Evolutionary conservation across 1,140 invertebrate species (phyloP), one percentile per base, ranked within the genome.

Genomic region (Riptortus pedestris): DNA sequence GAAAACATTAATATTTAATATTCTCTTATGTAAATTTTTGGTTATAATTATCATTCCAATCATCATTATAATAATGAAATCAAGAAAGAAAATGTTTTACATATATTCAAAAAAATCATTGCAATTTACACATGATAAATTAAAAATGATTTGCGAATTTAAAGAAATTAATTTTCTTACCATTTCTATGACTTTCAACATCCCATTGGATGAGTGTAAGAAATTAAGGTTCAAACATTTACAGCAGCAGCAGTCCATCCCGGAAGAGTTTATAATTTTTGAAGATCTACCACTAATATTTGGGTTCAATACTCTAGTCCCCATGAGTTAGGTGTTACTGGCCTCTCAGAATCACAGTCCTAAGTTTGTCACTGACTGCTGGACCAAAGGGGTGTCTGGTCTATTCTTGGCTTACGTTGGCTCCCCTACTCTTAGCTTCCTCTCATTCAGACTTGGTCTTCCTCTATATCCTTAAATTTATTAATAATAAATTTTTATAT

Each of bases 151-250:
- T 38, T 5, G 14, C 5, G 5, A 38, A 7, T 38, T 7, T 38
- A 38, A 38, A 38, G 31, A 38, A 38, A 7, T 7, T 38, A 5
- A 20, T 11, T n/a, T 22, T 9, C 51, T 80, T 78, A 89, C 87
- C 67, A 86, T 78, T 80, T 91, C 84, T 48, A 80, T 74, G 0
- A 88, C 69, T 78, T 90, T 91, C 7, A 89, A 74, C 1, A 87
- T 70, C 12, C 88, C 88, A 43, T 82, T 79, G 60, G 81, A 75
- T 1, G 83, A 81, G 43, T 80, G 83, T 0, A 90, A 73, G 71
- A 88, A 89, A 27, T 81, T 80, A 20, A 89, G 76, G 71, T 90
- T 83, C 63, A 91, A 72, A 71, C 88, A 90, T n/a, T 85, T 84
- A 70, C 84, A 90, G 70, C 59, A 75, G 73, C 24, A 73, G 64